Evolutionary conservation across 2,113 vertebrate species (phyloP), one percentile per base, ranked within the genome.

Genomic region (Antigone vipio): DNA sequence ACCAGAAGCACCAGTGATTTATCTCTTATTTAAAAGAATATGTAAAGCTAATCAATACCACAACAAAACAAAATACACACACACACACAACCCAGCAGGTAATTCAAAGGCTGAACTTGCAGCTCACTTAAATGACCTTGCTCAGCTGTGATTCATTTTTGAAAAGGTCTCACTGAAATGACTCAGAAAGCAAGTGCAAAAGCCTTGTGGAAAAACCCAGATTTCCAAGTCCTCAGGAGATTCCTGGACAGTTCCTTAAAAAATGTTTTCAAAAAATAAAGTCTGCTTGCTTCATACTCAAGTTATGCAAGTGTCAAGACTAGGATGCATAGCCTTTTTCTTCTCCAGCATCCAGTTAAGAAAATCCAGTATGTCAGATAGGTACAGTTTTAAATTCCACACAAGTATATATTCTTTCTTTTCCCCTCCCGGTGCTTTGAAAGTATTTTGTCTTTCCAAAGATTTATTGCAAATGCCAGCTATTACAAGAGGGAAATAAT

Each of bases 191-290:
- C 32, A 86, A 72, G 34, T 1, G 1, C 45, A 50, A 60, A 60
- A 59, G 60, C 11, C 34, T 81, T 47, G 44, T 2, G 9, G 21
- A 56, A 90, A 75, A 77, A 14, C 0, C 4, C 7, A 64, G 16
- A 59, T 67, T 83, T 52, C 17, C 26, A 75, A 68, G 24, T 26
- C 22, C 49, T 88, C 35, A 40, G 38, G 22, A 81, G 40, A 50
- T 49, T 81, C 35, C 44, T 64, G 55, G 11, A 68, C 11, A 67
- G 34, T 30, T 22, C 6, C 27, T 60, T 52, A 63, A 59, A 50
- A 79, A 68, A 4, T 0, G 0, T 34, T 67, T 59, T 42, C 5
- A 4, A 2, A 5, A 62, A 12, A 42, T 3, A 32, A 63, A 42
- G 52, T n/a, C 29, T 59, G 34, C 20, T 53, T 75, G 49, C 30